Evolutionary conservation across 2,113 vertebrate species (phyloP).

Genomic region (Myrmecobius fasciatus): DNA sequence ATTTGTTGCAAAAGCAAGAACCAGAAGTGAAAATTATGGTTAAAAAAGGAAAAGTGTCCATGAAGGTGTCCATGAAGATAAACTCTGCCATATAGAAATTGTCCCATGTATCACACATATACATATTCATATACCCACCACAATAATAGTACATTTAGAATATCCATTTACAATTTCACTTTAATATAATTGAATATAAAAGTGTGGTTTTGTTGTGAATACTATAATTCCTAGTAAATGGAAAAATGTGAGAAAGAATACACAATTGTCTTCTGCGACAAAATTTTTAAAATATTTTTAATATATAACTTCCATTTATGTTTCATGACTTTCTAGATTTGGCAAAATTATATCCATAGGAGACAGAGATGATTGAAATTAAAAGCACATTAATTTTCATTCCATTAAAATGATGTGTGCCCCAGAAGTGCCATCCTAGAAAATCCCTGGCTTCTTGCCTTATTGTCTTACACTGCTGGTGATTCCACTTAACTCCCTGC

Average conservation of each 20-base stretch:
- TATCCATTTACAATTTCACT: neutral
- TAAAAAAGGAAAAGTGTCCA: neutral
- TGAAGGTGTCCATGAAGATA: neutral
- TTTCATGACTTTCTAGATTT: conserved; percentile 18
- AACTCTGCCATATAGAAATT: neutral
- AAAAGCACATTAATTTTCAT: conserved; percentile 48
- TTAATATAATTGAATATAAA: neutral
- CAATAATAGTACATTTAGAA: neutral
- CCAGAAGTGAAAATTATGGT: neutral
- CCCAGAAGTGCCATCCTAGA: neutral
- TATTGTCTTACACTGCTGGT: neutral
- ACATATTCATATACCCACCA: neutral
- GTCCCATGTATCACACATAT: neutral
- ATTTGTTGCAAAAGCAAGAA: neutral
- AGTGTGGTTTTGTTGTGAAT: neutral
- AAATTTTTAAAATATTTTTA: neutral
- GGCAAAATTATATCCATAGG: conserved; percentile 43
- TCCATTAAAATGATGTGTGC: conserved; percentile 1
- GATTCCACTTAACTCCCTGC: conserved; percentile 6
- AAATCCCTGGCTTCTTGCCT: conserved; percentile 38
- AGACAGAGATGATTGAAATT: conserved; percentile 1
- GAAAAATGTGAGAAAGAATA: neutral
- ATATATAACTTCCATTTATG: neutral
- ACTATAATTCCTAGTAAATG: neutral
- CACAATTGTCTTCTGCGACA: neutral